Base-by-base conservation (phyloP, 1,140 invertebrate genomes). In the Oppia nitens region DNA sequence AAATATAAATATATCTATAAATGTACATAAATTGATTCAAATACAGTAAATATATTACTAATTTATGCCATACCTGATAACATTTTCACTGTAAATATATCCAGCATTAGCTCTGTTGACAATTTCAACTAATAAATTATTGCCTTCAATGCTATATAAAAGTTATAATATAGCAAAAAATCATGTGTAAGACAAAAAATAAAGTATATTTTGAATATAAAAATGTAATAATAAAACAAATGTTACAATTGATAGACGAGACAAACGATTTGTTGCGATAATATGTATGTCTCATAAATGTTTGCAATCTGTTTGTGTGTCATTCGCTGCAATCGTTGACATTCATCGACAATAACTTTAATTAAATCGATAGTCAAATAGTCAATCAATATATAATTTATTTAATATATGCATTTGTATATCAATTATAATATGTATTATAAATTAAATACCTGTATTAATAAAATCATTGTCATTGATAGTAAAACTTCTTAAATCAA, bases 71-170 rank as follows among this genome's bases (percentile, higher is more conserved):
- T 79, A 94, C 91, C 91, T 95, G 59, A 90, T 87, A 40, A 98
- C 95, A 57, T 92, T 89, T 78, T 98, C 94, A 69, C 93, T 98
- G 76, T 98, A 98, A 51, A 94, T 90, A 76, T 98, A 98, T 55
- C 94, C 94, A 55, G 88, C 85, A 47, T 82, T 83, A 4, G 93
- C 93, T 67, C 94, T 78, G 65, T 92, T 83, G 21, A 97, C 93
- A 64, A 98, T 90, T 78, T 99, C 95, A 74, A 93, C 96, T 74
- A 92, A 97, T 61, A 99, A 79, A 76, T 99, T 94, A 40, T 89
- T 86, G 55, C 94, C 95, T 74, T 96, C 90, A 91, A 97, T 96
- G 73, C 93, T 96, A 40, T 40, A 9, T 17, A 40, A 40, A 9
- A 6, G 32, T n/a, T n/a, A n/a, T n/a, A n/a, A n/a, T n/a, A n/a